Percentiles rank a stretch among this genome's conserved stretches.
phyloP scores from a whole-genome alignment of 1,140 invertebrate species.

The Drosophila burlai region DNA sequence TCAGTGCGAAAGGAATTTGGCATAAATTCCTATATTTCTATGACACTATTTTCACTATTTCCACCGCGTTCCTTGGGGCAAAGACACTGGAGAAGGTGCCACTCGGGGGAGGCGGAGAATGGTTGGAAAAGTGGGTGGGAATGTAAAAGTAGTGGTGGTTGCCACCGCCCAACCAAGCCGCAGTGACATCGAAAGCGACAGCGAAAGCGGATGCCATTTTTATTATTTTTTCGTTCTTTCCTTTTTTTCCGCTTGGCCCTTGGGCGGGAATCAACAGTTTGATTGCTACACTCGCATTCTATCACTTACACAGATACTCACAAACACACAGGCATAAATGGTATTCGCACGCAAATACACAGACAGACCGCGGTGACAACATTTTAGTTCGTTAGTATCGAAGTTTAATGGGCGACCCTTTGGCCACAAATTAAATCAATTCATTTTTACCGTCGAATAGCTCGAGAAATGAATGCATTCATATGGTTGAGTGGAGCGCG shows the following conservation, averaged over 20 bases:
- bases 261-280: constrained; percentile 66
- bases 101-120: background rate
- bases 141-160: background rate
- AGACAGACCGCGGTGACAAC: constrained; percentile 5
- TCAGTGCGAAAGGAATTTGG: constrained; percentile 42
- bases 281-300: constrained; percentile 51
- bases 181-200: constrained; percentile 20
- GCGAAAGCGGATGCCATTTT: constrained; percentile 49
- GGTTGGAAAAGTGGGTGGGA: background rate
- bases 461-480: constrained; percentile 19
- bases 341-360: background rate
- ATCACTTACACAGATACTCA: constrained; percentile 27
- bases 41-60: constrained; percentile 19
- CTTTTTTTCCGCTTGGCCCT: constrained; percentile 20
- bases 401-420: constrained; percentile 51
- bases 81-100: constrained; percentile 24
- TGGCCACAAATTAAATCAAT: constrained; percentile 53
- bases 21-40: constrained; percentile 36
- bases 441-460: constrained; percentile 36
- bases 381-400: constrained; percentile 52
- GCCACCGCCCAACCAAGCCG: background rate
- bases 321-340: background rate
- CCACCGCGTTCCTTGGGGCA: constrained; percentile 25
- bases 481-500: constrained; percentile 23
- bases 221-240: constrained; percentile 35